Evolutionary conservation across 1,140 invertebrate species (phyloP), one percentile per base, ranked within the genome.

Genomic region (Macrotrachela quadricornifera): DNA sequence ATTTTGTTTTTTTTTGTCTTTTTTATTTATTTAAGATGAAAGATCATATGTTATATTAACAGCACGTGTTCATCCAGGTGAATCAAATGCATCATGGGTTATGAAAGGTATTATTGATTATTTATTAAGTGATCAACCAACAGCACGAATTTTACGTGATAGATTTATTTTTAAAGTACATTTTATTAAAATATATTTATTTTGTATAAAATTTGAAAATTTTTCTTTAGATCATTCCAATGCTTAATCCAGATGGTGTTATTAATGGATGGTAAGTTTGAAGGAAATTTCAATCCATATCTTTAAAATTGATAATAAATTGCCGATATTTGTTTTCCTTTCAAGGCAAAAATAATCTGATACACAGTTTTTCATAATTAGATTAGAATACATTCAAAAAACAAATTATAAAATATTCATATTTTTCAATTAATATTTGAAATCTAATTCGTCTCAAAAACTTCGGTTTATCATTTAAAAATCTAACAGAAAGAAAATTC

Each of bases 171-270:
- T 91, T 61, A 87, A 87, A 70, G 49, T 21, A 50, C 9, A 30
- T 50, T 16, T n/a, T n/a, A n/a, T n/a, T n/a, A n/a, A n/a, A n/a
- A n/a, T n/a, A n/a, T 12, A 8, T 30, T 30, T 30, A 30, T 30
- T 30, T 8, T 30, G 8, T 56, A 69, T 65, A 52, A 68, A 40
- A 57, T 71, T 13, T 47, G 69, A 52, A 64, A 70, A 48, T 63
- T 60, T 30, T 8, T 46, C 71, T 71, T 57, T 70, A 71, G 58
- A 78, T 91, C 46, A 74, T 96, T 45, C 90, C 90, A 1, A 95
- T 96, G 90, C 67, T 94, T 46, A 95, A 95, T 71, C 88, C 90
- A 3, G 90, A 95, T 67, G 73, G 73, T 11, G 73, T 74, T 38
- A 65, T 74, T 61, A 86, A 92, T 46, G 88, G 88, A 71, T 83